These are phyloP conservation scores for Cuculus canorus DNA, from an alignment of 2,797 vertebrate genomes.

Conservation along the genomic window DNA sequence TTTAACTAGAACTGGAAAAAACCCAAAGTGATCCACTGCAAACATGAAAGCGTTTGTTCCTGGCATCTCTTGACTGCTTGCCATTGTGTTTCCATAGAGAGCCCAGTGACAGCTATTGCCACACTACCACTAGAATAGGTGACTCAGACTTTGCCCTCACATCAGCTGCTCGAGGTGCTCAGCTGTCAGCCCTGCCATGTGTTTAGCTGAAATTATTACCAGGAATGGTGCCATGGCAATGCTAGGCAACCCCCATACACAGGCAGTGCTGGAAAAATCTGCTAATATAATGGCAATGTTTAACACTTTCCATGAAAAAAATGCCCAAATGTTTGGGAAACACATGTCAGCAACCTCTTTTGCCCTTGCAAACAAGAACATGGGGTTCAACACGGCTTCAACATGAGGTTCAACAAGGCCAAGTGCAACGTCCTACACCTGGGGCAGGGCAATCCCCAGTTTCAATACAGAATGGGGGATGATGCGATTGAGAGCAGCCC, in stretches of 20 bases:
- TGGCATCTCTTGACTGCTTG: not conserved
- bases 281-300: accelerated
- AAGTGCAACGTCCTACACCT: too few relatives aligned
- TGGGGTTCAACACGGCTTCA: not conserved
- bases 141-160: not conserved
- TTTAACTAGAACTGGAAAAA: not conserved
- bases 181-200: not conserved
- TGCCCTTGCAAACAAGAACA: not conserved
- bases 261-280: not conserved
- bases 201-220: not conserved
- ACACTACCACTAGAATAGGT: not conserved
- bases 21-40: not conserved
- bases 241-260: not conserved
- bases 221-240: not conserved
- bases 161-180: not conserved
- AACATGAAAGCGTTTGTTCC: not conserved
- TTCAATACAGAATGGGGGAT: too few relatives aligned
- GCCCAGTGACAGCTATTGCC: not conserved
- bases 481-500: too few relatives aligned
- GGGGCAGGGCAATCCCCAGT: too few relatives aligned
- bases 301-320: not conserved
- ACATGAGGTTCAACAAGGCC: too few relatives aligned
- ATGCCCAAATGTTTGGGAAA: not conserved
- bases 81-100: not conserved
- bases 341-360: not conserved